Percentiles rank a stretch among this genome's conserved stretches.
phyloP scores from a whole-genome alignment of 2,113 vertebrate genomes.

The Pelmatolapia mariae region DNA sequence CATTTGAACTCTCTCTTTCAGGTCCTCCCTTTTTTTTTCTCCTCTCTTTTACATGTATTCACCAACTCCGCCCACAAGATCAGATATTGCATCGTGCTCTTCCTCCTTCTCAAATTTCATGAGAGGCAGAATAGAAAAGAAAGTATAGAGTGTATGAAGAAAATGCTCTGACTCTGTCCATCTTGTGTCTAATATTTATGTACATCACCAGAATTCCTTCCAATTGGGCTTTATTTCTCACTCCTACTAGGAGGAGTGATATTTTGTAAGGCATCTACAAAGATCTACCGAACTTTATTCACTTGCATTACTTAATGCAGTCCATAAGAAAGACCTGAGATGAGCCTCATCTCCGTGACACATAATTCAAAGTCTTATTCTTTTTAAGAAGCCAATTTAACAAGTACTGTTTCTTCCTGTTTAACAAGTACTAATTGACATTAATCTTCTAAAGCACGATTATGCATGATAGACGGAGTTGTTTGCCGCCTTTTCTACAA shows the following conservation, averaged over 20 bases:
- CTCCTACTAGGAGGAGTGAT: background rate
- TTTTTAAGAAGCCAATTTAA: background rate
- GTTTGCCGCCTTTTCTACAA: background rate
- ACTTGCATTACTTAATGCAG: background rate
- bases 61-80: background rate
- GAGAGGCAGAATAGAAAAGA: background rate
- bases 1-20: slow-evolving; percentile 32
- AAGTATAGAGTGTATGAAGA: background rate
- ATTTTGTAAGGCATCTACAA: background rate
- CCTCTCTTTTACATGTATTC: background rate
- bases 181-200: background rate
- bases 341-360: background rate
- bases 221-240: background rate
- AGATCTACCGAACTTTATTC: background rate
- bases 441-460: background rate
- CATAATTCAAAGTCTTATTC: background rate
- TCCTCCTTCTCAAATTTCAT: background rate
- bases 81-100: background rate
- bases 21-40: background rate
- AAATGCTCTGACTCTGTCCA: background rate
- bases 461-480: background rate
- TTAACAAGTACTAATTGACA: background rate
- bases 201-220: background rate
- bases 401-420: background rate
- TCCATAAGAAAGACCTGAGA: background rate